Percentiles rank a stretch among this genome's conserved stretches.
These are phyloP conservation scores for Lithophane semibrunnea DNA, from an alignment of 2,888 invertebrate genomes.

Conservation along the genomic window DNA sequence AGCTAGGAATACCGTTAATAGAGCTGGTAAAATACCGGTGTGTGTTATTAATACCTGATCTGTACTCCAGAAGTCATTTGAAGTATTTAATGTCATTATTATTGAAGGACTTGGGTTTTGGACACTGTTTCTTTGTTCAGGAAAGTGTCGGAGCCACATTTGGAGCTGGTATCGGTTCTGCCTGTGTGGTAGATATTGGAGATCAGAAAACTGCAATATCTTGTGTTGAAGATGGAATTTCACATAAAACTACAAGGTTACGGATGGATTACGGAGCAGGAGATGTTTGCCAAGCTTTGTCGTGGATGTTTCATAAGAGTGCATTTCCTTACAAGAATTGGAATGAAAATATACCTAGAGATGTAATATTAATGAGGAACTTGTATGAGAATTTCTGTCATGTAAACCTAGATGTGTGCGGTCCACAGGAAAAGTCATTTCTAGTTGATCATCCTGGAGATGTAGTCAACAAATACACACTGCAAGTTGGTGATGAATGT, in stretches of 20 bases:
- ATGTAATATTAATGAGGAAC: conserved; percentile 94
- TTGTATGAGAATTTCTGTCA: conserved; percentile 98
- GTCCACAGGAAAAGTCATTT: conserved; percentile 96
- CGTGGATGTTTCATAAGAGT: conserved; percentile 96
- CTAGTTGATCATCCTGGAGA: conserved; percentile 93
- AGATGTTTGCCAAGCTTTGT: conserved; percentile 97
- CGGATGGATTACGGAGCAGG: conserved; percentile 97
- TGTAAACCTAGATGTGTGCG: conserved; percentile 96
- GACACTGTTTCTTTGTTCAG: conserved; percentile 95
- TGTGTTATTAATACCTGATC: conserved; percentile 96
- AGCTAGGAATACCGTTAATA: conserved; percentile 93
- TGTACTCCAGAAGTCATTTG: conserved; percentile 96
- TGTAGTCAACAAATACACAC: conserved; percentile 93
- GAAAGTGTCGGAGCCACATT: conserved; percentile 91
- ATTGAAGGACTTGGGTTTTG: conserved; percentile 95
- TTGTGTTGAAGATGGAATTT: conserved; percentile 99
- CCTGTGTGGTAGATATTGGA: conserved; percentile 98
- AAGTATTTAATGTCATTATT: conserved; percentile 96
- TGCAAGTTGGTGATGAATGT: conserved; percentile 97
- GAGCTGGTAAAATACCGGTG: conserved; percentile 95
- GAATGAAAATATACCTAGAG: conserved; percentile 93
- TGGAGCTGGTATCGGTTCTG: conserved; percentile 91
- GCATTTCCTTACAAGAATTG: conserved; percentile 97
- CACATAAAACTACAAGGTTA: conserved; percentile 96
- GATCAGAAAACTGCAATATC: conserved; percentile 98